Base-by-base conservation (phyloP, 2,113 vertebrate genomes). In the Trematomus loennbergii region DNA sequence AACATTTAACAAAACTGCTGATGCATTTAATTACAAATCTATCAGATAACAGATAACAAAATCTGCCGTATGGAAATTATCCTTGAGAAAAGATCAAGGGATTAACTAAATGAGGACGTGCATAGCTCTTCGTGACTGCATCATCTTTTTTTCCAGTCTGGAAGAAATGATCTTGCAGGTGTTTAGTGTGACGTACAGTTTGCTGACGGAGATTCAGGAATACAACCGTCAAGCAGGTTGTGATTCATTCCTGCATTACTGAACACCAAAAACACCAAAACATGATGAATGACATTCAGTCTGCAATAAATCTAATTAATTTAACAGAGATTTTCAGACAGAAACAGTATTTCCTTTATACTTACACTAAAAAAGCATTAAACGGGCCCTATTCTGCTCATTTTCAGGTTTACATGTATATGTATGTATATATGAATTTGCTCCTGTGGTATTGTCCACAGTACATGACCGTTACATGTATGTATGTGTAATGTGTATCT, bases 41-140 rank as follows among this genome's bases (percentile, higher is more conserved):
- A 29, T n/a, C 22, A 54, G 54, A 76, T 49, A 40, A 67, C 71
- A 20, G 15, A 61, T 65, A 1, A 52, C 9, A 13, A 59, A 70
- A 29, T 25, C 20, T 12, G 9, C 66, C 54, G 52, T n/a, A 40
- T 52, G 22, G 11, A 71, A 68, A 78, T 63, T 0, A 78, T 82
- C 60, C 50, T 54, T 18, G 12, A 55, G 20, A 13, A 60, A 8
- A 40, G 71, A 77, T 82, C 16, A 88, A 25, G 8, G 57, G 67
- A 74, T 82, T 76, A 63, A 69, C 66, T 29, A 63, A 75, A 66
- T 43, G 1, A 57, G 70, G 81, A 68, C 15, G 33, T 49, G 67
- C 20, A 12, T n/a, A 29, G 9, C 60, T 75, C 53, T 48, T 36
- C 8, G 7, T 29, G 50, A 73, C 40, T 12, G 12, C 11, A 11